Conservation (phyloP, 2,113 vertebrate genomes). For the Rutilus rutilus region DNA sequence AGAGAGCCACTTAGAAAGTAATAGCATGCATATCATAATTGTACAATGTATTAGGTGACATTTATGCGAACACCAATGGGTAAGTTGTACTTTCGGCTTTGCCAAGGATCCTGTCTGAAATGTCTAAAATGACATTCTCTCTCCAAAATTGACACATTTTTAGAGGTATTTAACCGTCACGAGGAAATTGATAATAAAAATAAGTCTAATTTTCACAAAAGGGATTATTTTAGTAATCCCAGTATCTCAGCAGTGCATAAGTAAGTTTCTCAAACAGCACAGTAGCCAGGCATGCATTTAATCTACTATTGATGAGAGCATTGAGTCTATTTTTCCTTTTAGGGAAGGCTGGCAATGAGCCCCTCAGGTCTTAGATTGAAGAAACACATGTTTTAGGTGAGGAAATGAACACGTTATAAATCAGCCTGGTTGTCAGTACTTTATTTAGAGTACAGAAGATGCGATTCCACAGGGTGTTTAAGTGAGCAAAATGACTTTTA, state of each 20-base stretch:
- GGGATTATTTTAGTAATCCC: neutral
- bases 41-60: neutral
- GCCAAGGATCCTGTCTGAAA: neutral
- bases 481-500: slow-evolving; percentile 24
- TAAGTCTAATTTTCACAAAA: neutral
- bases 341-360: slow-evolving; percentile 6
- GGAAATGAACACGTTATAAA: slow-evolving; percentile 28
- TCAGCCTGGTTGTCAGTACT: slow-evolving; percentile 46
- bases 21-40: slow-evolving; percentile 4
- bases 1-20: neutral
- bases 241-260: neutral
- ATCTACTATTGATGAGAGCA: neutral
- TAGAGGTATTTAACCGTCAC: neutral
- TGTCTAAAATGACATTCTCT: neutral
- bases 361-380: neutral
- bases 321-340: neutral
- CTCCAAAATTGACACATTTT: neutral
- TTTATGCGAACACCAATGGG: slow-evolving; percentile 2
- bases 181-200: neutral
- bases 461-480: slow-evolving; percentile 21
- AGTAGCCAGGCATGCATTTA: slow-evolving; percentile 1
- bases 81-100: neutral
- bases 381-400: slow-evolving; percentile 43
- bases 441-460: slow-evolving; percentile 40
- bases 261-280: neutral